phyloP scores from a whole-genome alignment of 1,140 invertebrate genomes.

The Vanessa tameamea region DNA sequence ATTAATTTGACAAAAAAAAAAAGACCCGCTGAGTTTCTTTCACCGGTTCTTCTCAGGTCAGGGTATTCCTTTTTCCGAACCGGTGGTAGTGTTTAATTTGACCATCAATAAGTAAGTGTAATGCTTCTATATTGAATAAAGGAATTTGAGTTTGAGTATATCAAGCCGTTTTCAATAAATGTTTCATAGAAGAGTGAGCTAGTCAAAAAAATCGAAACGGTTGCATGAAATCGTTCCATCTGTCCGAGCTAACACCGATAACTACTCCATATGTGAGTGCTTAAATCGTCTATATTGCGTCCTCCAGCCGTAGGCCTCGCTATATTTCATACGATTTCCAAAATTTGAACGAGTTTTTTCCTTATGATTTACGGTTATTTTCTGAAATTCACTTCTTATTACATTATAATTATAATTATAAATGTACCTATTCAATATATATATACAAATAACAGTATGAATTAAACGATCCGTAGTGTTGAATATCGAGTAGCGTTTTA shows the following conservation, averaged over 20 bases:
- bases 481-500: too few relatives aligned
- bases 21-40: too few relatives aligned
- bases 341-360: neutral
- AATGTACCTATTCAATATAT: too few relatives aligned
- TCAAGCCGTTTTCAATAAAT: neutral
- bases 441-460: too few relatives aligned
- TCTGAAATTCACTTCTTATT: neutral
- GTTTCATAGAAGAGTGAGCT: neutral
- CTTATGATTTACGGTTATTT: neutral
- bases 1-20: too few relatives aligned
- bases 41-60: too few relatives aligned
- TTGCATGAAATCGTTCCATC: neutral
- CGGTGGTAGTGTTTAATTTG: too few relatives aligned
- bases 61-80: too few relatives aligned
- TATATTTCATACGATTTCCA: neutral
- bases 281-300: slow-evolving; percentile 2
- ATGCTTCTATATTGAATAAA: too few relatives aligned
- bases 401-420: neutral
- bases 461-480: too few relatives aligned
- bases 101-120: too few relatives aligned
- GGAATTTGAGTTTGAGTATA: too few relatives aligned
- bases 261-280: slow-evolving; percentile 4
- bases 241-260: slow-evolving; percentile 9
- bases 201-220: neutral
- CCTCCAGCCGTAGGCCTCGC: neutral